Evolutionary conservation across 2,888 invertebrate species (phyloP).

Genomic region (Pherbina coryleti): DNA sequence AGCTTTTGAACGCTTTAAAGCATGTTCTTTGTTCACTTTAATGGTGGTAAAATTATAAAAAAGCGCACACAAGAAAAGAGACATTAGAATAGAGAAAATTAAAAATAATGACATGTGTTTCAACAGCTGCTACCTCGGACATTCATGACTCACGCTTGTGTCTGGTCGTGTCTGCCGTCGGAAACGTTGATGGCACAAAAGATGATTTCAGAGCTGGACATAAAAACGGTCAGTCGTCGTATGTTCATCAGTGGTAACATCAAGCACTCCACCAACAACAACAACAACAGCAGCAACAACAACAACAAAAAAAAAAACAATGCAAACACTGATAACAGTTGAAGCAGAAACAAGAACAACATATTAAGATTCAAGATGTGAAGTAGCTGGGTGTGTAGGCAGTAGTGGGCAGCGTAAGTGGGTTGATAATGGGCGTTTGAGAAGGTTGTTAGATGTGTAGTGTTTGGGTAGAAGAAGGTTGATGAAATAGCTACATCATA

Average conservation of each 20-base stretch:
- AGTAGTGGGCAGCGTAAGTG: no score
- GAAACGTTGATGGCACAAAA: neutral
- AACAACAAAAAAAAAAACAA: no score
- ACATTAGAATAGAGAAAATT: no score
- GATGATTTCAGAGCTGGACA: constrained; percentile 3
- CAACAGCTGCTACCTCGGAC: constrained; percentile 15
- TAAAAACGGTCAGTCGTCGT: neutral
- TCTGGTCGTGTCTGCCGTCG: neutral
- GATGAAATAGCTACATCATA: neutral
- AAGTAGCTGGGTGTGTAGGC: neutral
- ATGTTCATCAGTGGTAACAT: constrained; percentile 3
- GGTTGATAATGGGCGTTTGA: no score
- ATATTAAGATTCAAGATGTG: constrained; percentile 10
- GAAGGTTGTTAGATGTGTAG: no score
- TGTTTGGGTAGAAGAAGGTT: neutral
- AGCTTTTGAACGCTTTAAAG: no score
- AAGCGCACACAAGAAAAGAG: neutral
- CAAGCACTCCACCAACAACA: neutral
- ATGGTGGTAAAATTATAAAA: neutral
- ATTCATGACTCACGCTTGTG: constrained; percentile 17
- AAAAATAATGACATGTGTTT: constrained; percentile 1
- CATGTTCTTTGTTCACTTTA: no score
- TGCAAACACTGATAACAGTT: neutral
- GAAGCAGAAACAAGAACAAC: neutral
- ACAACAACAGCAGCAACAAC: neutral